phyloP scores from a whole-genome alignment of 2,888 invertebrate genomes.

The Callinectes sapidus region DNA sequence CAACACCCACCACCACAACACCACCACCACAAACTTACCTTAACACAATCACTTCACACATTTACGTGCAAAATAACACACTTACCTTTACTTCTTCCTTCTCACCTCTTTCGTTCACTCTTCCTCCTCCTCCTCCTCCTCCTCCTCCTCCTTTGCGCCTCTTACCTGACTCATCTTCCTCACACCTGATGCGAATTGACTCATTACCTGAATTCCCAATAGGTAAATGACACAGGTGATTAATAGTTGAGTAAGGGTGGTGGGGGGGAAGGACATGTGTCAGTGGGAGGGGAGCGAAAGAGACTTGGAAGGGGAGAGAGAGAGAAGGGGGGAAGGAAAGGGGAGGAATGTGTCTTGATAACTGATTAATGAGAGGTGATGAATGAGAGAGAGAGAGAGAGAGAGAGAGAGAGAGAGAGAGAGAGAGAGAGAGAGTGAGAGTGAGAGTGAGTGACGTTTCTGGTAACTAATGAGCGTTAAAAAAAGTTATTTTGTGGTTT shows the following conservation, averaged over 20 bases:
- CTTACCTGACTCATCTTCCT: background rate
- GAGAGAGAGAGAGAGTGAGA: conserved; percentile 43
- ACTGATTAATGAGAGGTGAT: conserved; percentile 23
- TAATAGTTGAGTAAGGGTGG: background rate
- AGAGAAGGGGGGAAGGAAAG: background rate
- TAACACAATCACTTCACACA: background rate
- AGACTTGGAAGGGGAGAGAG: background rate
- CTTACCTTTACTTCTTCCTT: too few species aligned
- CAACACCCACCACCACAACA: background rate
- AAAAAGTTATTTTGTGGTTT: too few species aligned
- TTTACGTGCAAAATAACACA: background rate
- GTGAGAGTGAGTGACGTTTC: too few species aligned
- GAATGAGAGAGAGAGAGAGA: background rate
- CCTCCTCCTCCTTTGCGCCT: background rate
- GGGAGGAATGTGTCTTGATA: background rate
- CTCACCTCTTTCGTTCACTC: background rate
- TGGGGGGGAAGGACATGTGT: background rate
- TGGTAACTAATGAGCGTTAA: too few species aligned
- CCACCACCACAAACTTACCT: background rate
- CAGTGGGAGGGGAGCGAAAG: too few species aligned
- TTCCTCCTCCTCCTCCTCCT: background rate
- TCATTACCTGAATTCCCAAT: background rate
- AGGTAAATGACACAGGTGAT: background rate
- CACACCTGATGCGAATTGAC: background rate
- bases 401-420: conserved; percentile 52